A percentile compares a stretch with the other conserved stretches of the same genome.
These are phyloP conservation scores for Plagodis pulveraria DNA, from an alignment of 2,888 invertebrate genomes.

Conservation along the genomic window DNA sequence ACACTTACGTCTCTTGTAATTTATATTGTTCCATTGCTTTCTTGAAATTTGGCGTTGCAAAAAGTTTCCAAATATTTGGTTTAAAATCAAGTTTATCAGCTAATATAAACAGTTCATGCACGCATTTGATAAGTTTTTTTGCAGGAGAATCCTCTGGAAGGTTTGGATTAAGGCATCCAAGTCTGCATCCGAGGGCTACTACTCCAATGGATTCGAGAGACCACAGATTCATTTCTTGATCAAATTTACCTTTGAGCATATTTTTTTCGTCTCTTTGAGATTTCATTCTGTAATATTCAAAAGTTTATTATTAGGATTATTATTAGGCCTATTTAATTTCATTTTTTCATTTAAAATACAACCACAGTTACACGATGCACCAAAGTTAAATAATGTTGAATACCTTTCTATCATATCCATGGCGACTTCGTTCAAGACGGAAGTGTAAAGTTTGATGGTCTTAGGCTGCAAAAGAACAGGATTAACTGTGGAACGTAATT, in stretches of 20 bases:
- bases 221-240: constrained; percentile 86
- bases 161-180: constrained; percentile 64
- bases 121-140: constrained; percentile 57
- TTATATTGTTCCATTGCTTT: constrained; percentile 63
- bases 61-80: constrained; percentile 59
- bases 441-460: constrained; percentile 87
- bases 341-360: too few species aligned
- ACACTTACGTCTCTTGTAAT: constrained; percentile 58
- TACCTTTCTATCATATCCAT: constrained; percentile 82
- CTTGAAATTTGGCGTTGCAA: constrained; percentile 57
- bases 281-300: constrained; percentile 76
- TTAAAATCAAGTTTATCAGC: constrained; percentile 59
- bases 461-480: constrained; percentile 60
- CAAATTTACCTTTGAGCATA: constrained; percentile 83
- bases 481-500: constrained; percentile 35
- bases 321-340: too few species aligned
- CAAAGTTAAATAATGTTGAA: too few species aligned
- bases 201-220: constrained; percentile 83
- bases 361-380: too few species aligned
- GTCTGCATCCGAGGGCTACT: constrained; percentile 66
- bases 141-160: constrained; percentile 63
- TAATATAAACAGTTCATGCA: constrained; percentile 56
- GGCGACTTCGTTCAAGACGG: constrained; percentile 87
- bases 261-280: constrained; percentile 76
- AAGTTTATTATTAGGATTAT: too few species aligned